Percentiles rank a stretch among this genome's conserved stretches.
Evolutionary conservation across 2,113 vertebrate genomes (phyloP).

Genomic region (Eulacestoma nigropectus): DNA sequence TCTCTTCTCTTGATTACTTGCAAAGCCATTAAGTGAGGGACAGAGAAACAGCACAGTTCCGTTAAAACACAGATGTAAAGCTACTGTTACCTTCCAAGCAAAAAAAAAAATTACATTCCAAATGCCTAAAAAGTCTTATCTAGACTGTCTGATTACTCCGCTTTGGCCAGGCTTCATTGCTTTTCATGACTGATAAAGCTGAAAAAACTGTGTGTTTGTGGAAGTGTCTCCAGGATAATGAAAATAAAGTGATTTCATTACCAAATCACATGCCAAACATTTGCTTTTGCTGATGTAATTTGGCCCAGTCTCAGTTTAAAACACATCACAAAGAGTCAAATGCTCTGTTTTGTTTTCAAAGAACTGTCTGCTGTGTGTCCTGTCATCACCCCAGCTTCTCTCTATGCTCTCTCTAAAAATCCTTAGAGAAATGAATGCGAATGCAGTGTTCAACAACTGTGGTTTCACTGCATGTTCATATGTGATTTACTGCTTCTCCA

Average conservation of each 20-base stretch:
- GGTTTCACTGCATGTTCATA: background rate
- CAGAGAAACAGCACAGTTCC: background rate
- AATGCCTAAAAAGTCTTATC: background rate
- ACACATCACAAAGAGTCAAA: background rate
- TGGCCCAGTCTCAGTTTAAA: slow-evolving; percentile 7
- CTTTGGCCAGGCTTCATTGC: background rate
- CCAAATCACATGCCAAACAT: slow-evolving; percentile 37
- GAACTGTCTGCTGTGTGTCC: background rate
- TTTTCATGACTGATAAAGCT: slow-evolving; percentile 17
- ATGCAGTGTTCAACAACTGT: background rate
- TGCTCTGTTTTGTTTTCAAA: slow-evolving; percentile 1
- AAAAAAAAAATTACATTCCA: slow-evolving; percentile 3
- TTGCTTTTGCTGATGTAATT: slow-evolving; percentile 25
- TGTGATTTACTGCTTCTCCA: background rate
- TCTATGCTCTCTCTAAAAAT: background rate
- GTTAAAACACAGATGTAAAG: background rate
- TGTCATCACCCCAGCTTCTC: background rate
- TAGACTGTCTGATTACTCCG: background rate
- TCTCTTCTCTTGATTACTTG: background rate
- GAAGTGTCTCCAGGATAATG: slow-evolving; percentile 25
- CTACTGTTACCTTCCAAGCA: background rate
- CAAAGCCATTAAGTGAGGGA: background rate
- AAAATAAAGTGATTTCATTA: slow-evolving; percentile 57
- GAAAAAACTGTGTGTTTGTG: background rate
- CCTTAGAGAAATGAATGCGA: background rate